Conservation (phyloP, 1,140 invertebrate genomes). For the Scaptodrosophila lebanonensis region DNA sequence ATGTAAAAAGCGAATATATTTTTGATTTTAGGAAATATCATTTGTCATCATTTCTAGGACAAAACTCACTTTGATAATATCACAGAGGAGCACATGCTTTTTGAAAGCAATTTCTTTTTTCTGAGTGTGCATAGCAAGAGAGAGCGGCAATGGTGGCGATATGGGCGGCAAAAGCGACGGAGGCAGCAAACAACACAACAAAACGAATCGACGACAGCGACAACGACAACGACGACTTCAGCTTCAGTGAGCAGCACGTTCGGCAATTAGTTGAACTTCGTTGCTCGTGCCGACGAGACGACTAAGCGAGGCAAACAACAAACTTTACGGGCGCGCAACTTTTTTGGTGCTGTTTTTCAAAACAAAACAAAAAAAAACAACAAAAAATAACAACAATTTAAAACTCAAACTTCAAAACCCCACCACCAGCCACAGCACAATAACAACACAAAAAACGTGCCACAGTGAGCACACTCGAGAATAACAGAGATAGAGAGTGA, state of each 20-base stretch:
- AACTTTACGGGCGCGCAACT: slow-evolving; percentile 34
- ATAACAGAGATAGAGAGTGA: no score
- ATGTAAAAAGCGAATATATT: not conserved
- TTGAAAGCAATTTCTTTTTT: no score
- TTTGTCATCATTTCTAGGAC: no score
- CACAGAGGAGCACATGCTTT: no score
- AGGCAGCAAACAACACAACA: slow-evolving; percentile 32
- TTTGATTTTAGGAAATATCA: not conserved
- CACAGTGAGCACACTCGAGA: no score
- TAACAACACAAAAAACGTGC: slow-evolving; percentile 12
- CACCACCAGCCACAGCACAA: not conserved
- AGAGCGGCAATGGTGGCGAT: slow-evolving; percentile 28
- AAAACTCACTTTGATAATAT: no score
- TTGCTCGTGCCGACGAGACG: slow-evolving; percentile 63
- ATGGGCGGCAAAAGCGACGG: not conserved
- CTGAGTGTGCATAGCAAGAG: no score
- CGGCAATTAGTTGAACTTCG: slow-evolving; percentile 68
- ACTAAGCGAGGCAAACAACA: slow-evolving; percentile 28
- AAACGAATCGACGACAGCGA: slow-evolving; percentile 10
- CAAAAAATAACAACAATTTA: slow-evolving; percentile 33
- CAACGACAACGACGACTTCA: slow-evolving; percentile 19
- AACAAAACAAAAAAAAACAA: slow-evolving; percentile 8
- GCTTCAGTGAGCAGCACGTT: slow-evolving; percentile 36
- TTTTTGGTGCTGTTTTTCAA: slow-evolving; percentile 4
- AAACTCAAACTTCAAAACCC: no score